Evolutionary conservation across 2,888 invertebrate genomes (phyloP).

Genomic region (Belgica antarctica): DNA sequence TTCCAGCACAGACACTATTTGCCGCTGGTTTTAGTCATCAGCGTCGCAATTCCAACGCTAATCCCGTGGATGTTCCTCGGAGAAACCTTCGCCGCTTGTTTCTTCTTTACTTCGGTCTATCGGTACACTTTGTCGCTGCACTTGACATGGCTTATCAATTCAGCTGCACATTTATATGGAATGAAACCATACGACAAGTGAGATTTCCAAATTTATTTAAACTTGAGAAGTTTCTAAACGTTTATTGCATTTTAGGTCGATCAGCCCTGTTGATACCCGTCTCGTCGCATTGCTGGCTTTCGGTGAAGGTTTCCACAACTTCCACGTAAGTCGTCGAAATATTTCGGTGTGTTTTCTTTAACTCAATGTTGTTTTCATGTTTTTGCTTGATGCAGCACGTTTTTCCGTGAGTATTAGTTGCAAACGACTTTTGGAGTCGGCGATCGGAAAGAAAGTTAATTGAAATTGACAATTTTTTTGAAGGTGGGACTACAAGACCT

Average conservation of each 20-base stretch:
- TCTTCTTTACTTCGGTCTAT: not conserved
- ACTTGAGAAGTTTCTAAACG: too few relatives aligned
- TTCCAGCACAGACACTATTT: slow-evolving; percentile 14
- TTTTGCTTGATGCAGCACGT: slow-evolving; percentile 58
- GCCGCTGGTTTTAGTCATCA: not conserved
- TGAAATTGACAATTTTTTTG: too few relatives aligned
- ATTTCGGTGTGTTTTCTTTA: too few relatives aligned
- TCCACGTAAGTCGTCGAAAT: slow-evolving; percentile 64
- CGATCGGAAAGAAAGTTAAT: too few relatives aligned
- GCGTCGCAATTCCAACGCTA: not conserved
- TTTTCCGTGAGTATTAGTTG: too few relatives aligned
- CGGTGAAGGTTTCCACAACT: slow-evolving; percentile 69
- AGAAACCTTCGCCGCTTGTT: not conserved
- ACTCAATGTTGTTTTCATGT: too few relatives aligned
- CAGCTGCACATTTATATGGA: slow-evolving; percentile 31
- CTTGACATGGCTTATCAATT: slow-evolving; percentile 37
- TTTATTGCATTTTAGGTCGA: slow-evolving; percentile 60
- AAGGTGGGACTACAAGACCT: slow-evolving; percentile 41
- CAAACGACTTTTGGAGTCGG: too few relatives aligned
- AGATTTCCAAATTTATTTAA: slow-evolving; percentile 50
- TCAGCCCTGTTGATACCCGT: slow-evolving; percentile 69
- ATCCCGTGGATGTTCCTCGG: not conserved
- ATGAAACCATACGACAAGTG: slow-evolving; percentile 32
- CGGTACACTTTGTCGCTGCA: slow-evolving; percentile 8
- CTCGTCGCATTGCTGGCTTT: slow-evolving; percentile 49